These are phyloP conservation scores for Bombus cullumanus DNA, from an alignment of 1,140 invertebrate species.

Conservation along the genomic window DNA sequence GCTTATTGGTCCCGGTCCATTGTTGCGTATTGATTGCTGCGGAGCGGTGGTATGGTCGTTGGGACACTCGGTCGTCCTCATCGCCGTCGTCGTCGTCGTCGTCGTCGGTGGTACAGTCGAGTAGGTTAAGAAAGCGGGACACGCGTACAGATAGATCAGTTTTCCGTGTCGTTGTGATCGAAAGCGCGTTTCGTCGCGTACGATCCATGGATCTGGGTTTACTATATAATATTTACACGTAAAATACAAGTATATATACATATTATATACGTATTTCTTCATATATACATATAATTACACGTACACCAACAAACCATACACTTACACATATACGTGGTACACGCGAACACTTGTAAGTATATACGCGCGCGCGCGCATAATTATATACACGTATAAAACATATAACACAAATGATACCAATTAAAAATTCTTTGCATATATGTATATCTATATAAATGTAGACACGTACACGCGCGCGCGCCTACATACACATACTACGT, in stretches of 20 bases:
- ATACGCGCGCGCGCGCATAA: slow-evolving; percentile 4
- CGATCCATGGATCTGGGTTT: slow-evolving; percentile 48
- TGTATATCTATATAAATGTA: not conserved
- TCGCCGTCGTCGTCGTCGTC: slow-evolving; percentile 74
- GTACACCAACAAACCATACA: not conserved
- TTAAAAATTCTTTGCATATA: slow-evolving; percentile 9
- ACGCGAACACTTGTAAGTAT: not conserved
- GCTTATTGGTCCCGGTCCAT: slow-evolving; percentile 83
- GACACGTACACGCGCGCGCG: not conserved
- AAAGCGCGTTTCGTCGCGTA: slow-evolving; percentile 50
- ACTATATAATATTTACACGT: slow-evolving; percentile 40
- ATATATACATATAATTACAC: slow-evolving; percentile 24
- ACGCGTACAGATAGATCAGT: slow-evolving; percentile 52
- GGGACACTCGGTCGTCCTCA: slow-evolving; percentile 76
- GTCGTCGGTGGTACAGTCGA: slow-evolving; percentile 68
- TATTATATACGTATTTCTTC: slow-evolving; percentile 24
- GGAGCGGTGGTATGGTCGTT: slow-evolving; percentile 76
- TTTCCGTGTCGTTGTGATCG: slow-evolving; percentile 42
- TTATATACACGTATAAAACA: not conserved
- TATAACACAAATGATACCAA: not conserved
- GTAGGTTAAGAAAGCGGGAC: slow-evolving; percentile 62
- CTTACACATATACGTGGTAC: not conserved
- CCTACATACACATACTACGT: not conserved
- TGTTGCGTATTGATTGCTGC: slow-evolving; percentile 83
- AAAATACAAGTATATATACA: slow-evolving; percentile 44